Base-by-base conservation (phyloP, 2,888 invertebrate genomes). In the Mesorhabditis sp. region DNA sequence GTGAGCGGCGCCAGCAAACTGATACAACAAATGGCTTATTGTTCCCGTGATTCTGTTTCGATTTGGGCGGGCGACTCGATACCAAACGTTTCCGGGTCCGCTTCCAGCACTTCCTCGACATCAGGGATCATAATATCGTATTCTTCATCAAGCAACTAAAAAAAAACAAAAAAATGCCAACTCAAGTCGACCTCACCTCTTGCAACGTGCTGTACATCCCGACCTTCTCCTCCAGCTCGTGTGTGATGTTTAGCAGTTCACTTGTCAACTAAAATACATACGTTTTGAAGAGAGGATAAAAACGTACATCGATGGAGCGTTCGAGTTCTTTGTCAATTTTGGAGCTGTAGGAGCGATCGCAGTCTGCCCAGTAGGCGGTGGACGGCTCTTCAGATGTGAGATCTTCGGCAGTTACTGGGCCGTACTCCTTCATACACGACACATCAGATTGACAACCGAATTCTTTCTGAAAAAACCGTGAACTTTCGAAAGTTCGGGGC, bases 191-290 rank as follows among this genome's bases (percentile, higher is more conserved):
- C n/a, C 7, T 50, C n/a, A 50, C 58, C n/a, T 50, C 58, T n/a
- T 50, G 10, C 58, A 50, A 50, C 58, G n/a, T 13, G n/a, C n/a
- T 50, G 58, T 13, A n/a, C 7, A 13, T 50, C n/a, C n/a, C 58
- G 7, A 13, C 58, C 58, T 13, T 10, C n/a, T 50, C 58, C 58
- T 13, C n/a, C 58, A 50, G n/a, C n/a, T 50, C 58, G n/a, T n/a
- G 7, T 50, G 58, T 50, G 7, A 13, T 50, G n/a, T 50, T n/a
- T 10, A 50, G n/a, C n/a, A 50, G 58, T 50, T 50, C 10, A 13
- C 58, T n/a, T 10, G 58, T 13, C 10, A 50, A 43, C 65, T 41
- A 43, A 43, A 28, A 65, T 65, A 28, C 65, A 65, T n/a, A 65
- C 41, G 28, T 65, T 65, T 42, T 42, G 43, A 65, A 65, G 42